A percentile compares a stretch with the other conserved stretches of the same genome.
These are phyloP conservation scores for Galeopsomyia nigrocyanea DNA, from an alignment of 2,888 invertebrate genomes.

Conservation along the genomic window DNA sequence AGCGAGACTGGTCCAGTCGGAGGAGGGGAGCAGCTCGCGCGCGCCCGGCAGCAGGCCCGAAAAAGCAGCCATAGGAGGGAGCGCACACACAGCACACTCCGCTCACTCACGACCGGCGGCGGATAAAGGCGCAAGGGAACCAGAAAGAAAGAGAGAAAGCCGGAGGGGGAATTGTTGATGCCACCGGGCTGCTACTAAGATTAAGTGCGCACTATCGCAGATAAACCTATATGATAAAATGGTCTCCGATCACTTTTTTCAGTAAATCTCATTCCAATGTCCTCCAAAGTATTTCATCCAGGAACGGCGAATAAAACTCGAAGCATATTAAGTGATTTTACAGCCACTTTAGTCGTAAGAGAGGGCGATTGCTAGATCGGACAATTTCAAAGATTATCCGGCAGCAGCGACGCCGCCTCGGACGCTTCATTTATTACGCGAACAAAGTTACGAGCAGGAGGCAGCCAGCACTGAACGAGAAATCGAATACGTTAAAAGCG, in stretches of 20 bases:
- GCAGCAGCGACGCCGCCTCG: too few species aligned
- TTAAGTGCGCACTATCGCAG: conserved; percentile 13
- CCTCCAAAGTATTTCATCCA: too few species aligned
- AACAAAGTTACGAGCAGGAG: too few species aligned
- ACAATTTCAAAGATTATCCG: too few species aligned
- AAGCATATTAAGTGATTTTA: too few species aligned
- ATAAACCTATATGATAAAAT: conserved; percentile 29
- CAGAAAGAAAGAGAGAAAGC: conserved; percentile 14
- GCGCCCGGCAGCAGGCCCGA: conserved; percentile 46
- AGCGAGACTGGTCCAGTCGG: conserved; percentile 45
- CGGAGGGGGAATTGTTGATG: neutral
- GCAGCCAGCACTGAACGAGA: conserved; percentile 38
- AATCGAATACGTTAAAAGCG: conserved; percentile 46
- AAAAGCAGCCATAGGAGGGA: conserved; percentile 41
- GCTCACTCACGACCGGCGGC: conserved; percentile 24
- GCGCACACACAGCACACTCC: conserved; percentile 21
- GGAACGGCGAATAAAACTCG: too few species aligned
- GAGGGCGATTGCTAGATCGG: too few species aligned
- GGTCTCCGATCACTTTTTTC: too few species aligned
- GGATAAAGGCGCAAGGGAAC: too few species aligned
- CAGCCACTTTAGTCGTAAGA: too few species aligned
- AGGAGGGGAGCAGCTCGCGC: conserved; percentile 29
- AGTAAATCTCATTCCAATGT: too few species aligned
- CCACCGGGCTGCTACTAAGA: neutral
- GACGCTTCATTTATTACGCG: too few species aligned